Percentiles rank a stretch among this genome's conserved stretches.
Evolutionary conservation across 92 coral and sea anemone genomes (phyloP).

Genomic region (Parazoanthus atlanticus): DNA sequence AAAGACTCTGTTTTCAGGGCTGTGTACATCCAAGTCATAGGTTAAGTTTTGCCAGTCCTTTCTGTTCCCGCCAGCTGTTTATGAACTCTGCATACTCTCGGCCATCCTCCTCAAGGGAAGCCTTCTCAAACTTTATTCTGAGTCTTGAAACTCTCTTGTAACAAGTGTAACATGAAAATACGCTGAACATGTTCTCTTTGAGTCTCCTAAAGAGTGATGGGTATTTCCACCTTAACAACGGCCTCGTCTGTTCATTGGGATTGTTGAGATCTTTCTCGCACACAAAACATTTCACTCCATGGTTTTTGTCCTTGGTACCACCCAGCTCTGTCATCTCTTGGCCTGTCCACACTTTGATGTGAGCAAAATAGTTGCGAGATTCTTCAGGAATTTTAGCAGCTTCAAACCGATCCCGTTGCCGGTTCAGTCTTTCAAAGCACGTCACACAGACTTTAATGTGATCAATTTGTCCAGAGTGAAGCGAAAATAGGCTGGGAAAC

Average conservation of each 20-base stretch:
- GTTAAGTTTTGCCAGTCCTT: slow-evolving; percentile 74
- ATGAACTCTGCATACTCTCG: slow-evolving; percentile 73
- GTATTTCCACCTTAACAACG: slow-evolving; percentile 62
- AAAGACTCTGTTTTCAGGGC: too few species aligned
- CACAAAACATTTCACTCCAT: slow-evolving; percentile 56
- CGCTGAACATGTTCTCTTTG: slow-evolving; percentile 46
- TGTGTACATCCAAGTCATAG: slow-evolving; percentile 6
- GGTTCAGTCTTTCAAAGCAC: slow-evolving; percentile 74
- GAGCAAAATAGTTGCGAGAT: slow-evolving; percentile 75
- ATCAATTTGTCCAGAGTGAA: slow-evolving; percentile 64
- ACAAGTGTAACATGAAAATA: slow-evolving; percentile 66
- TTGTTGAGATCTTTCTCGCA: slow-evolving; percentile 65
- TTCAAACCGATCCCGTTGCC: slow-evolving; percentile 76
- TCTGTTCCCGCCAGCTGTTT: slow-evolving; percentile 82
- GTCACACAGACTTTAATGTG: slow-evolving; percentile 64
- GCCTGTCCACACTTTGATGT: slow-evolving; percentile 76
- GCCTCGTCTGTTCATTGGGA: slow-evolving; percentile 50
- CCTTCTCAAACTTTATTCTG: slow-evolving; percentile 69
- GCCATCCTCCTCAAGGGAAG: slow-evolving; percentile 62
- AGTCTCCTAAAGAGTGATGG: slow-evolving; percentile 67
- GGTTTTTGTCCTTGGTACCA: slow-evolving; percentile 16
- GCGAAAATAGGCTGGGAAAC: slow-evolving; percentile 67
- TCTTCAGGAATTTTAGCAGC: slow-evolving; percentile 72
- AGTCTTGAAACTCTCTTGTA: slow-evolving; percentile 69
- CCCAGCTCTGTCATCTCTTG: slow-evolving; percentile 43